Conservation (phyloP, 2,113 vertebrate genomes). For the Pachyramphus minor region DNA sequence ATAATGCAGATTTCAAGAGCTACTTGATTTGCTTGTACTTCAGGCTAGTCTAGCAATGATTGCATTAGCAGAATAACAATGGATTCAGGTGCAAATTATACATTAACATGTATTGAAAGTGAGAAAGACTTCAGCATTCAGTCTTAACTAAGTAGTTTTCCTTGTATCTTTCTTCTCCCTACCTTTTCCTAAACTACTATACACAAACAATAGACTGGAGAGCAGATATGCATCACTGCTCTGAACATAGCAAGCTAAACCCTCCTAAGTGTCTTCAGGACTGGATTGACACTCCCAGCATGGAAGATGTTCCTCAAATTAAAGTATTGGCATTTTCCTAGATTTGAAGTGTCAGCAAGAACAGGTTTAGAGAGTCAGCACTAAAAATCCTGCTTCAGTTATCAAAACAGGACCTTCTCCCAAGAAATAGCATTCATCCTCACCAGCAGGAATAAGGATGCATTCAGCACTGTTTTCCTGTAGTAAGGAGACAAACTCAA, state of each 20-base stretch:
- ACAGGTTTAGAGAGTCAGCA: background rate
- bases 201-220: background rate
- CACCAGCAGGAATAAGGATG: background rate
- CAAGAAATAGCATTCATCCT: background rate
- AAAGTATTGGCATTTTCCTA: background rate
- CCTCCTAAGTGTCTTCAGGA: background rate
- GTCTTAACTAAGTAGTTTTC: background rate
- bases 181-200: background rate
- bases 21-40: slow-evolving; percentile 16
- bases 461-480: background rate
- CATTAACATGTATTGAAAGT: background rate
- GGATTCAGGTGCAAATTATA: background rate
- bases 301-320: background rate
- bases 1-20: background rate
- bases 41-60: background rate
- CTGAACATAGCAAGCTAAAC: background rate
- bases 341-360: background rate
- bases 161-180: background rate
- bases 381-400: background rate
- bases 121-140: background rate
- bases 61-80: background rate
- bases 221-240: background rate
- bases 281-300: background rate
- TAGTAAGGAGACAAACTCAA: background rate
- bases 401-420: background rate